phyloP scores from a whole-genome alignment of 2,888 invertebrate genomes.

The Heliothis peltigera region DNA sequence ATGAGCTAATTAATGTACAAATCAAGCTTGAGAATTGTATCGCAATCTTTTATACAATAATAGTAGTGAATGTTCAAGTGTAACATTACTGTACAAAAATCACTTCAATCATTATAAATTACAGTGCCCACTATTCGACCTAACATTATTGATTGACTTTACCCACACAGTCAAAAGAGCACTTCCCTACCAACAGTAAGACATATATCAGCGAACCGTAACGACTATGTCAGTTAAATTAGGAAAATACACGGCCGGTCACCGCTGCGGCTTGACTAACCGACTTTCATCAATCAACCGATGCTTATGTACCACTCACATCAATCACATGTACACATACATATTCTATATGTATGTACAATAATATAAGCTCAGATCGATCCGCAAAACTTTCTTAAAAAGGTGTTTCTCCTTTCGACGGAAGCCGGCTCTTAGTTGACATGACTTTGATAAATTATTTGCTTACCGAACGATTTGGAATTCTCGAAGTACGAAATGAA shows the following conservation, averaged over 20 bases:
- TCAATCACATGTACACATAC: slow-evolving; percentile 66
- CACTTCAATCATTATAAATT: not conserved
- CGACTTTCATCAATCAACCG: slow-evolving; percentile 64
- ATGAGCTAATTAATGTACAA: too few species aligned
- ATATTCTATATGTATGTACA: not conserved
- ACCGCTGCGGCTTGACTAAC: slow-evolving; percentile 61
- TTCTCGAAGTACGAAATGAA: slow-evolving; percentile 53
- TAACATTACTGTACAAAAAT: too few species aligned
- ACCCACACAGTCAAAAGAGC: slow-evolving; percentile 5
- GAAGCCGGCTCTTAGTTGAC: slow-evolving; percentile 70
- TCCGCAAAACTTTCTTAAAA: slow-evolving; percentile 74
- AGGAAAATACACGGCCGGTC: slow-evolving; percentile 51
- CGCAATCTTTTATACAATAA: too few species aligned
- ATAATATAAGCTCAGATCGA: slow-evolving; percentile 62
- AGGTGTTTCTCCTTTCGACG: slow-evolving; percentile 70
- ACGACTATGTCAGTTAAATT: slow-evolving; percentile 32
- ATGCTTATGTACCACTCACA: slow-evolving; percentile 63
- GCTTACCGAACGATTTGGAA: slow-evolving; percentile 60
- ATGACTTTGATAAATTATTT: slow-evolving; percentile 83
- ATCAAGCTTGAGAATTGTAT: too few species aligned
- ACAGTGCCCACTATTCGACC: not conserved
- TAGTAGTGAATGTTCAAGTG: too few species aligned
- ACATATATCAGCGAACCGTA: slow-evolving; percentile 25
- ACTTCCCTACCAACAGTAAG: slow-evolving; percentile 10
- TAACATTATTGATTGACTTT: not conserved